Evolutionary conservation across 1,140 invertebrate genomes (phyloP), one percentile per base, ranked within the genome.

Genomic region (Scylla paramamosain): DNA sequence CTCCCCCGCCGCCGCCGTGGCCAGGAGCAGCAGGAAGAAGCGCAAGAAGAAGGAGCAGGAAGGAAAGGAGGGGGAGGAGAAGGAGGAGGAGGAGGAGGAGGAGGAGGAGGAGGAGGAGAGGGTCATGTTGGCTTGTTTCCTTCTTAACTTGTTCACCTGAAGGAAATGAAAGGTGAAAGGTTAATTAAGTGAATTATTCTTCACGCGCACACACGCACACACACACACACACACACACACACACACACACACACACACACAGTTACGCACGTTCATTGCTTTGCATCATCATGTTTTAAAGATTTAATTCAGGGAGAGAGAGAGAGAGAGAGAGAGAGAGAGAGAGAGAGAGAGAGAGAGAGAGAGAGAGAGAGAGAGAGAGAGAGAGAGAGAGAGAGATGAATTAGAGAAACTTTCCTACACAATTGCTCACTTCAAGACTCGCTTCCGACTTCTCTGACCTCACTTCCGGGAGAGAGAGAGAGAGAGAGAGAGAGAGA

Each of bases 201-300:
- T 77, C 67, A 7, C 67, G 2, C 67, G 6, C 67, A 1, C 25
- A 3, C 67, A 20, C 67, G 6, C 67, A n/a, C 67, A 77, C 67
- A n/a, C 67, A 77, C n/a, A n/a, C 16, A 25, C 25, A n/a, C 67
- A n/a, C 67, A 77, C 67, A n/a, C 67, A 77, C n/a, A n/a, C 67
- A 77, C 67, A n/a, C 67, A n/a, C 67, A 77, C 67, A n/a, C 67
- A 77, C n/a, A n/a, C 67, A 77, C 67, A n/a, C 67, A n/a, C 67
- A 77, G 1, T 12, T 20, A 59, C 52, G 52, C 52, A 4, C n/a
- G 8, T 20, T 16, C 67, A n/a, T 20, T 77, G 67, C 67, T 20
- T 25, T n/a, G 10, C 67, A 8, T 77, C n/a, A 77, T n/a, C 6
- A 77, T 59, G 6, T n/a, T 2, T 77, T 77, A n/a, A n/a, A 77